Conservation (phyloP, 2,888 invertebrate species). For the Parasteatoda lunata region DNA sequence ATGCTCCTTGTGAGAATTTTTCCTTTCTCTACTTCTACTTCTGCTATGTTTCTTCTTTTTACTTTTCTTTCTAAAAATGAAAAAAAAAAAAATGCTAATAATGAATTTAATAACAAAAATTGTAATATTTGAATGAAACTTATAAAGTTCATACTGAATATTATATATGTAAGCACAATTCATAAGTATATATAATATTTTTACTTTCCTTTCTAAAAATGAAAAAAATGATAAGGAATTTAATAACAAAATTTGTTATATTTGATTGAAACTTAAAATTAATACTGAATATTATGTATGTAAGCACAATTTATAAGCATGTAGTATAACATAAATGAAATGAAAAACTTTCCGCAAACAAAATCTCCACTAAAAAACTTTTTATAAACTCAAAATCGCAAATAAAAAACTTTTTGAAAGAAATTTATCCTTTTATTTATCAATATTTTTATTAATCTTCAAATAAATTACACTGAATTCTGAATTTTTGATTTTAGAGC, state of each 20-base stretch:
- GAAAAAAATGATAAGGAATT: background rate
- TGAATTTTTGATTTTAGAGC: too few species aligned
- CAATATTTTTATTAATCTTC: too few species aligned
- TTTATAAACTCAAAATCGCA: too few species aligned
- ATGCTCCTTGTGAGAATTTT: conserved; percentile 62
- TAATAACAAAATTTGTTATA: background rate
- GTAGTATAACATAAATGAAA: background rate
- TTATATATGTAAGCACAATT: background rate
- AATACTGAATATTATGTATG: background rate
- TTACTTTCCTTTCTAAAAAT: background rate
- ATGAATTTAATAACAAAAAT: background rate
- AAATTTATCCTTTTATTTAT: too few species aligned
- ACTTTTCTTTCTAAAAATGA: conserved; percentile 67
- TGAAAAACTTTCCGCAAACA: too few species aligned
- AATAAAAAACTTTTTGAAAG: too few species aligned
- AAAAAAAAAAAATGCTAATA: conserved; percentile 3
- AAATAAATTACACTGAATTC: too few species aligned
- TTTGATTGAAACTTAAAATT: background rate
- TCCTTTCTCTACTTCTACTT: conserved; percentile 70
- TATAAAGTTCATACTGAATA: background rate
- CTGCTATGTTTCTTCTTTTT: conserved; percentile 67
- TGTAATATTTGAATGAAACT: background rate
- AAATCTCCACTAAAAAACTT: too few species aligned
- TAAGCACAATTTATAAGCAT: background rate
- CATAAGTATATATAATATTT: background rate